Conservation (phyloP, 2,797 vertebrate species). For the Sorex maritimensis region DNA sequence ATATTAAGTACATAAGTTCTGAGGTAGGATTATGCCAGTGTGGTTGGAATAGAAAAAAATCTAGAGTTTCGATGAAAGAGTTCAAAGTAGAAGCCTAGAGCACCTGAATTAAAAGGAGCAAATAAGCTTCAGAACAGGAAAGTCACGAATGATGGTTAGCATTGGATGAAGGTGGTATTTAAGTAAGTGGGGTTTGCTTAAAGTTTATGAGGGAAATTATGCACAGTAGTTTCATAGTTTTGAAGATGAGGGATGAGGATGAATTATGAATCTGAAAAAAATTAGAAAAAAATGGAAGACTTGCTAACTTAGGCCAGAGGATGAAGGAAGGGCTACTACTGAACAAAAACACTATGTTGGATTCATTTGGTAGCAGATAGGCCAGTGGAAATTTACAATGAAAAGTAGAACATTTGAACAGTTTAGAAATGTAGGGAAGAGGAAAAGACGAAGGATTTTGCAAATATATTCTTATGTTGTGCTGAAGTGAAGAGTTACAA, state of each 20-base stretch:
- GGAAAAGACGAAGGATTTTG: not conserved
- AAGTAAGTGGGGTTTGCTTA: not conserved
- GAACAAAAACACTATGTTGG: too few species aligned
- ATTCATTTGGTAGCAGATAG: not conserved
- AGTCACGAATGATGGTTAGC: not conserved
- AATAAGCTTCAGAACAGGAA: not conserved
- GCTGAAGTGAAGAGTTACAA: not conserved
- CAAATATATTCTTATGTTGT: not conserved
- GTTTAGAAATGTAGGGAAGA: not conserved
- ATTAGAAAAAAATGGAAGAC: not conserved
- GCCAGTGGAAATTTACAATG: not conserved
- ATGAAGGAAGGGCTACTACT: not conserved
- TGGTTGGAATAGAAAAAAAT: not conserved
- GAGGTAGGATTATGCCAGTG: not conserved
- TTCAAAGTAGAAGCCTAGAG: not conserved
- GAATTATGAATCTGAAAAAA: not conserved
- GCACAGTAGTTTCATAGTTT: not conserved
- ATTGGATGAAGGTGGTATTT: not conserved
- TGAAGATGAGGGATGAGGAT: not conserved
- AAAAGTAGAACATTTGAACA: not conserved
- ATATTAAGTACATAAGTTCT: not conserved
- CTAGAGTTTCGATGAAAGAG: not conserved
- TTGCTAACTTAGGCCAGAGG: not conserved
- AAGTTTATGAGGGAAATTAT: not conserved
- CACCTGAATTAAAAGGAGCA: constrained; percentile 5